These are phyloP conservation scores for Andrena minutula DNA, from an alignment of 2,888 invertebrate genomes.

Conservation along the genomic window DNA sequence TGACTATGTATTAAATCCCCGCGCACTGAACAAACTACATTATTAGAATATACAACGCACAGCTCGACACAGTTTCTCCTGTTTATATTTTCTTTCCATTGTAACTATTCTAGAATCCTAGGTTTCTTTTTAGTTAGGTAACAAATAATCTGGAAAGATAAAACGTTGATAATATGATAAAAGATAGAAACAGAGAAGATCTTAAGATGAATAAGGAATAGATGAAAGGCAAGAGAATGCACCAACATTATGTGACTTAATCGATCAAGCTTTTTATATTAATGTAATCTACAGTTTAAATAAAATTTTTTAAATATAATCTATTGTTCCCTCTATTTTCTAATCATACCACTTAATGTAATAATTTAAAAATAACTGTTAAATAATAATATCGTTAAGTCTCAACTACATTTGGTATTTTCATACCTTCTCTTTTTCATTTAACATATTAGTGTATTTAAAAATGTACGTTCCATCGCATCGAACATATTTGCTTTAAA, in stretches of 20 bases:
- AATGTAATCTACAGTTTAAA: constrained; percentile 69
- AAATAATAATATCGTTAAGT: neutral
- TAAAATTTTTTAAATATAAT: constrained; percentile 71
- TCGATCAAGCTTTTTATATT: constrained; percentile 47
- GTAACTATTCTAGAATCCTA: constrained; percentile 10
- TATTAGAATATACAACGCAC: neutral
- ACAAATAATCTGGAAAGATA: constrained; percentile 20
- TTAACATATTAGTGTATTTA: neutral
- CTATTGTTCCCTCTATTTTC: constrained; percentile 71
- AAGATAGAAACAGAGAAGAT: constrained; percentile 38
- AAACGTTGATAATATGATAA: constrained; percentile 10
- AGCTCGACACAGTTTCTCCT: neutral
- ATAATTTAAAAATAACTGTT: constrained; percentile 25
- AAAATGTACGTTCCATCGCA: neutral
- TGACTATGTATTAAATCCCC: constrained; percentile 8
- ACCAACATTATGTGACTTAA: constrained; percentile 41
- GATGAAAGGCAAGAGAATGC: constrained; percentile 37
- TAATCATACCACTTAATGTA: constrained; percentile 69
- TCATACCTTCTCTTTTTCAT: constrained; percentile 20
- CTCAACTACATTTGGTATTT: constrained; percentile 22
- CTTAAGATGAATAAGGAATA: constrained; percentile 23
- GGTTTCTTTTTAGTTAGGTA: constrained; percentile 27
- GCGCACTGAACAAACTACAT: neutral
- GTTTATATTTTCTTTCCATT: constrained; percentile 24
- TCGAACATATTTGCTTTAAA: neutral